Evolutionary conservation across 2,888 invertebrate species (phyloP).

Genomic region (Cataglyphis rosenhaueri): DNA sequence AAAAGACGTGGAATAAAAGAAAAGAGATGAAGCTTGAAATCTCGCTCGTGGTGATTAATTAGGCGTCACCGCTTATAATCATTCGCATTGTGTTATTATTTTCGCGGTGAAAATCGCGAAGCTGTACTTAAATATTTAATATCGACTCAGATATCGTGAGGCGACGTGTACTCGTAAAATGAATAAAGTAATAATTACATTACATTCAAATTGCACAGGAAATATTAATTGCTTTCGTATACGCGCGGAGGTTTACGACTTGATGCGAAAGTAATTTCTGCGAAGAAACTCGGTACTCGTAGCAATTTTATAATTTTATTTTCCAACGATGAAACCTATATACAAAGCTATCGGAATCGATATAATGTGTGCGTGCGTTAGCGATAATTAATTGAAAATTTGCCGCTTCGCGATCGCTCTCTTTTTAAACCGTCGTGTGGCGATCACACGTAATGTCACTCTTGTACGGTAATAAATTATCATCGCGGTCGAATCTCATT

Average conservation of each 20-base stretch:
- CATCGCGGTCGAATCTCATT: constrained; percentile 16
- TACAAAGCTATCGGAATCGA: neutral
- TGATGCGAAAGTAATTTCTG: neutral
- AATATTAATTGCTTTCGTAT: constrained; percentile 7
- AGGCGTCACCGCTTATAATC: neutral
- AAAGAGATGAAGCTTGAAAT: neutral
- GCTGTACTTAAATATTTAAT: constrained; percentile 1
- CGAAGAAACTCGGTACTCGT: neutral
- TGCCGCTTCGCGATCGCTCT: neutral
- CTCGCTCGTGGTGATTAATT: constrained; percentile 20
- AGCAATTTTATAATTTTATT: constrained; percentile 13
- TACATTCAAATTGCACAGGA: neutral
- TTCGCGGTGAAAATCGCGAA: neutral
- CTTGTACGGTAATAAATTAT: constrained; percentile 30
- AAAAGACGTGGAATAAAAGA: neutral
- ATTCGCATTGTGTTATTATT: constrained; percentile 17
- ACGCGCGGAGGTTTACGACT: neutral
- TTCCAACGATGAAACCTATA: neutral
- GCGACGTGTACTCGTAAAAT: neutral
- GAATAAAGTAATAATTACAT: constrained; percentile 24
- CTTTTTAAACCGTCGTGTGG: neutral
- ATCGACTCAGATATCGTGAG: neutral
- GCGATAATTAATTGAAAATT: constrained; percentile 35
- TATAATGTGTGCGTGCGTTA: neutral
- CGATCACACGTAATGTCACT: neutral